These are phyloP conservation scores for Schrankia costaestrigalis DNA, from an alignment of 2,888 invertebrate species.

Conservation along the genomic window DNA sequence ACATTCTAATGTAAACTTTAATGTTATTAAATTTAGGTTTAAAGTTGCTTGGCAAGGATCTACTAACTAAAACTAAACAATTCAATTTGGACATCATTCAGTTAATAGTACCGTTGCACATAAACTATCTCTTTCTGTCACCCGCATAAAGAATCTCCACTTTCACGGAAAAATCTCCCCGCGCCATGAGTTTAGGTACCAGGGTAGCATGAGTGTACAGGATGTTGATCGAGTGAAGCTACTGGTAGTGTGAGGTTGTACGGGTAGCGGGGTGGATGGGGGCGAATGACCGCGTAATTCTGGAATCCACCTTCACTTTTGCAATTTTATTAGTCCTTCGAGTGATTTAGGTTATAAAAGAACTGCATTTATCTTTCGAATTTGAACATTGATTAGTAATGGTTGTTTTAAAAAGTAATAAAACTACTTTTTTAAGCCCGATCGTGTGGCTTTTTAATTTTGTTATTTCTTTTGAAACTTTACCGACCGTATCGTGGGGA, in stretches of 20 bases:
- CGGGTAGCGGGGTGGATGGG: neutral
- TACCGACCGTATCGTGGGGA: too few species aligned
- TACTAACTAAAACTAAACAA: too few species aligned
- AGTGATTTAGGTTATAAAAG: constrained; percentile 7
- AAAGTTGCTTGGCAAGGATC: too few species aligned
- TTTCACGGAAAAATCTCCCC: constrained; percentile 62
- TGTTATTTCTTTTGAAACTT: too few species aligned
- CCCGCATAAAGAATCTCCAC: constrained; percentile 24
- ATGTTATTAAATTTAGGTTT: too few species aligned
- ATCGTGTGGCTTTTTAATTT: too few species aligned
- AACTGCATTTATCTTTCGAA: constrained; percentile 5
- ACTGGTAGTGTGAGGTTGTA: constrained; percentile 9
- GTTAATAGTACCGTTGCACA: too few species aligned
- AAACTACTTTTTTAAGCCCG: too few species aligned
- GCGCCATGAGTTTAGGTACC: constrained; percentile 50
- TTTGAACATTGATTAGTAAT: neutral
- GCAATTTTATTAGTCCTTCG: constrained; percentile 14
- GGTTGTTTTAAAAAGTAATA: too few species aligned
- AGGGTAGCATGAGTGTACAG: constrained; percentile 34
- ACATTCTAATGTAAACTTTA: too few species aligned
- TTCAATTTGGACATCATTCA: too few species aligned
- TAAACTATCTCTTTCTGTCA: constrained; percentile 10
- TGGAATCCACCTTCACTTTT: constrained; percentile 11
- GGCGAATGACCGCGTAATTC: constrained; percentile 25
- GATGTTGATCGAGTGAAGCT: constrained; percentile 15